These are phyloP conservation scores for Tricholauxania praeusta DNA, from an alignment of 2,888 invertebrate genomes.

Conservation along the genomic window DNA sequence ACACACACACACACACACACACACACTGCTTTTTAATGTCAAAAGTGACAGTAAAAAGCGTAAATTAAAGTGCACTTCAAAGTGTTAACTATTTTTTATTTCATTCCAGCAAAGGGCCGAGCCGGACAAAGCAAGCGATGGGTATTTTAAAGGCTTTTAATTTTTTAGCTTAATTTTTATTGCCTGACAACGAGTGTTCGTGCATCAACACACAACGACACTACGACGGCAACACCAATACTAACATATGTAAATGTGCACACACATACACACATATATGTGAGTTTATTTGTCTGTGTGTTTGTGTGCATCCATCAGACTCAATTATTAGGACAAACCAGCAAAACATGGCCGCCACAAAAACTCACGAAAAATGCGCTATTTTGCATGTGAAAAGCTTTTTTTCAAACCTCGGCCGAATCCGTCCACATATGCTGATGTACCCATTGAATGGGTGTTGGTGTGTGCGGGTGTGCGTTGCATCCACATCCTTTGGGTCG, in stretches of 20 bases:
- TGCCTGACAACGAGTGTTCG: slow-evolving; percentile 42
- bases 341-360: slow-evolving; percentile 45
- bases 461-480: neutral
- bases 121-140: neutral
- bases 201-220: slow-evolving; percentile 27
- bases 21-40: slow-evolving; percentile 18
- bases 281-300: slow-evolving; percentile 7
- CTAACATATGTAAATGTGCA: slow-evolving; percentile 1
- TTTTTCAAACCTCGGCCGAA: too few relatives aligned
- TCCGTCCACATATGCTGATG: too few relatives aligned
- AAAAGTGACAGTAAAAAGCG: slow-evolving; percentile 36
- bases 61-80: slow-evolving; percentile 38
- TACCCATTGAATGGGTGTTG: neutral
- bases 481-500: slow-evolving; percentile 18
- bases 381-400: slow-evolving; percentile 21
- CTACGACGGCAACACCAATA: slow-evolving; percentile 18
- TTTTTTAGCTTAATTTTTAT: slow-evolving; percentile 44
- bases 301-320: slow-evolving; percentile 38
- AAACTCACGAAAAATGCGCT: slow-evolving; percentile 34
- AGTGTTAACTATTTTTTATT: slow-evolving; percentile 30
- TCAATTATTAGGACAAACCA: slow-evolving; percentile 54
- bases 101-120: too few relatives aligned
- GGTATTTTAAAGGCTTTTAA: slow-evolving; percentile 32
- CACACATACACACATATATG: slow-evolving; percentile 11
- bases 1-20: slow-evolving; percentile 50